Base-by-base conservation (phyloP, 2,888 invertebrate genomes). In the Platycheirus rosarum region DNA sequence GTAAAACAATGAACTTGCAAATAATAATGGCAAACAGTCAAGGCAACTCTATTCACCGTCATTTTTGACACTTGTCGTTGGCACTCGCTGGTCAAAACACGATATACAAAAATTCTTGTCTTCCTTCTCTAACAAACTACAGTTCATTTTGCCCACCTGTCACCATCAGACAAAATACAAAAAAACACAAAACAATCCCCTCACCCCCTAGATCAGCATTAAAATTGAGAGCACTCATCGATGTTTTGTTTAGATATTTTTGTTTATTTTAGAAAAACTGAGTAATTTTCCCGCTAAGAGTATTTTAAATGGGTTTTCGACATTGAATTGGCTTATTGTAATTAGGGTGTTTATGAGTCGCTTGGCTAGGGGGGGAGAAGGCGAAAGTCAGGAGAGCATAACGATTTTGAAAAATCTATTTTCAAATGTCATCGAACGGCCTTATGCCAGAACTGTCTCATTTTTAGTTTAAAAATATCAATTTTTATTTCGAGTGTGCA, bases 311-410 rank as follows among this genome's bases (percentile, higher is more conserved):
- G 35, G 48, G 14, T 40, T 62, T 69, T 74, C 79, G 49, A 74
- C 79, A 79, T 79, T 79, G 79, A 79, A 74, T 74, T 74, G 40
- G 62, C 44, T 69, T 48, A 69, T 51, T 69, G 79, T 79, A 79
- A 79, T 74, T 74, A 62, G 63, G 55, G 68, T 69, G 48, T 42
- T 69, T 74, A 74, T 55, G 63, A 63, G 18, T 26, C 44, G 32
- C 32, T 14, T 8, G 3, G 23, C 23, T 2, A 6, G 23, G 23
- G 23, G 3, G 5, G n/a, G 13, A 55, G 40, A 49, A n/a, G n/a
- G n/a, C n/a, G n/a, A n/a, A n/a, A n/a, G n/a, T n/a, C n/a, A n/a
- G n/a, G n/a, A n/a, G n/a, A n/a, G n/a, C n/a, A 73, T 51, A 60
- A 66, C 53, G 29, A 74, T 79, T 55, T 23, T 13, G 20, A 44